Conservation (phyloP, 92 coral and sea anemone genomes). For the Desmophyllum pertusum region DNA sequence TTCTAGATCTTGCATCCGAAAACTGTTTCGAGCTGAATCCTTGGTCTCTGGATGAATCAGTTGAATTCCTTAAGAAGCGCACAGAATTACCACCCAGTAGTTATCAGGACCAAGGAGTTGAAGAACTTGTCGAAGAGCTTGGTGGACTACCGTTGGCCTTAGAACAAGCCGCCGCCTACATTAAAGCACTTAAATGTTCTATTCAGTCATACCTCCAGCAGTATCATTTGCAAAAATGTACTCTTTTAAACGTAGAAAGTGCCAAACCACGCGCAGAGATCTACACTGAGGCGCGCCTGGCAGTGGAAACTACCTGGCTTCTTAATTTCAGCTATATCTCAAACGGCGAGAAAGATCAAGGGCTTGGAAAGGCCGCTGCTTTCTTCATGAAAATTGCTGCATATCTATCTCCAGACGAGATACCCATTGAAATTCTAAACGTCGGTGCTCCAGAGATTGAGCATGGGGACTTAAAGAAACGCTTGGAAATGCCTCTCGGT, state of each 20-base stretch:
- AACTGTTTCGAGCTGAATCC: conserved; percentile 45
- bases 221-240: conserved; percentile 29
- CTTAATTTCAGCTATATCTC: no score
- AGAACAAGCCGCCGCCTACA: no score
- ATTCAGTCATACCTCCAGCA: no score
- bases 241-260: conserved; percentile 35
- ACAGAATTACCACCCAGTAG: not conserved
- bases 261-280: conserved; percentile 45
- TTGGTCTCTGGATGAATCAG: no score
- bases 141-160: conserved; percentile 60
- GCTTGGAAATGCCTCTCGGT: conserved; percentile 15
- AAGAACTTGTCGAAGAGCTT: conserved; percentile 41
- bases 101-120: not conserved
- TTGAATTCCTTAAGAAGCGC: no score
- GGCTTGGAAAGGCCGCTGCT: no score
- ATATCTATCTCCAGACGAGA: conserved; percentile 29
- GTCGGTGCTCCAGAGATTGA: conserved; percentile 28
- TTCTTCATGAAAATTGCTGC: no score
- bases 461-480: not conserved
- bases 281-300: conserved; percentile 54
- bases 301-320: conserved; percentile 66
- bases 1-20: conserved; percentile 32
- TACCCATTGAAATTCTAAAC: conserved; percentile 34
- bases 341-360: no score
- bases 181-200: no score